Evolutionary conservation across 2,113 vertebrate species (phyloP).

Genomic region (Paradoxurus hermaphroditus): DNA sequence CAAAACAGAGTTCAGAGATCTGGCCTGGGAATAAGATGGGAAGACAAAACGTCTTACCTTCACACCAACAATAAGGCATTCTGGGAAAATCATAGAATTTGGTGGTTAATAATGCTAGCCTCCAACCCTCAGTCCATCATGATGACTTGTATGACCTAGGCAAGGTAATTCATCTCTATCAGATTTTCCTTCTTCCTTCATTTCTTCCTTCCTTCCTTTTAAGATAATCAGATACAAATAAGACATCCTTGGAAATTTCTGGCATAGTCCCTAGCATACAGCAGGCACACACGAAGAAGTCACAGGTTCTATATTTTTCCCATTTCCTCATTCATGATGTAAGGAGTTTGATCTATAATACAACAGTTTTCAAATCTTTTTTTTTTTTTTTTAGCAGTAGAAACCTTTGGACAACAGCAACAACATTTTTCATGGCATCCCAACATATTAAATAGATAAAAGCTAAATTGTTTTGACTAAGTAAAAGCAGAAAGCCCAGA

Average conservation of each 20-base stretch:
- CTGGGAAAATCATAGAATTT: not conserved
- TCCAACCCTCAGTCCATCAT: not conserved
- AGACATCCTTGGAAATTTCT: not conserved
- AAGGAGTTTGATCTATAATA: not conserved
- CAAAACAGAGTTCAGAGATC: not conserved
- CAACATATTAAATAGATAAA: not conserved
- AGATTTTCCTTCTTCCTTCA: not conserved
- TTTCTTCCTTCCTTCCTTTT: too few species aligned
- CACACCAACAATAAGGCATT: not conserved
- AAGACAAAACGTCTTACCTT: not conserved
- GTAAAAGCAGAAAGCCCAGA: not conserved
- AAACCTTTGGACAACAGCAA: not conserved
- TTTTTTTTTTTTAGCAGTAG: not conserved
- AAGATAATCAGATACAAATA: not conserved
- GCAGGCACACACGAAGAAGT: not conserved
- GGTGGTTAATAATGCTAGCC: not conserved
- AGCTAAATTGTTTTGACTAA: not conserved
- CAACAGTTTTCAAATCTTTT: not conserved
- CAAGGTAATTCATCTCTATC: not conserved
- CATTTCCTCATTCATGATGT: not conserved
- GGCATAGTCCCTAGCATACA: not conserved
- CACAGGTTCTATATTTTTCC: not conserved
- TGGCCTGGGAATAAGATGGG: not conserved
- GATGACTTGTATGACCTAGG: not conserved
- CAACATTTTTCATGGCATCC: not conserved